These are phyloP conservation scores for Ephestia elutella DNA, from an alignment of 1,140 invertebrate species.

Conservation along the genomic window DNA sequence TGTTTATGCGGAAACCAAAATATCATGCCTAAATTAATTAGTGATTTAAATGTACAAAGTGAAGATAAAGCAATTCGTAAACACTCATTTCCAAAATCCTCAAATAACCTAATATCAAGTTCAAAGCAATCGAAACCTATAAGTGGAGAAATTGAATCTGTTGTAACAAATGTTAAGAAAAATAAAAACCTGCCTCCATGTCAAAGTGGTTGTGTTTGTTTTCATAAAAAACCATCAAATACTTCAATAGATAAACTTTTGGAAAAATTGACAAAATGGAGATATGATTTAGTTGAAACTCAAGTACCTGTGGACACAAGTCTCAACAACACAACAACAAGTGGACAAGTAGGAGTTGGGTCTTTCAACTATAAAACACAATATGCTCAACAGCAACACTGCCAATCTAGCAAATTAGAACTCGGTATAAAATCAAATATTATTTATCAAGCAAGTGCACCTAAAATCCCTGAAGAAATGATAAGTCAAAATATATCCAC, in stretches of 20 bases:
- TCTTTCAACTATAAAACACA: neutral
- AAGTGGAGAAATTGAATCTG: constrained; percentile 10
- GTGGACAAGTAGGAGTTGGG: no score
- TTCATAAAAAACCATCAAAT: constrained; percentile 55
- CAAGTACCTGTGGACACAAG: neutral
- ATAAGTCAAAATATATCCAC: constrained; percentile 8
- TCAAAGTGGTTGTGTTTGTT: constrained; percentile 41
- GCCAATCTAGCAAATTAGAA: neutral
- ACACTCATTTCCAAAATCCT: neutral
- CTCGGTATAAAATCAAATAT: neutral
- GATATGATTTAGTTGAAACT: constrained; percentile 20
- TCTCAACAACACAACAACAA: no score
- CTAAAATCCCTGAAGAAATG: neutral
- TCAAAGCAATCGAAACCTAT: constrained; percentile 35
- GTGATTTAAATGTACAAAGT: neutral
- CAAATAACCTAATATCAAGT: constrained; percentile 13
- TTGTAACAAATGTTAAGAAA: neutral
- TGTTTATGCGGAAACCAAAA: constrained; percentile 39
- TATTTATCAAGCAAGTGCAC: neutral
- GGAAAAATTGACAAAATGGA: constrained; percentile 42
- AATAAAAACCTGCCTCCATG: constrained; percentile 18
- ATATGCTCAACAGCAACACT: neutral
- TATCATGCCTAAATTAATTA: constrained; percentile 7
- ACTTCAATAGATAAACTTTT: constrained; percentile 54
- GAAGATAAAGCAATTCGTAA: neutral